Base-by-base conservation (phyloP, 2,113 vertebrate species). In the Lophura nycthemera region DNA sequence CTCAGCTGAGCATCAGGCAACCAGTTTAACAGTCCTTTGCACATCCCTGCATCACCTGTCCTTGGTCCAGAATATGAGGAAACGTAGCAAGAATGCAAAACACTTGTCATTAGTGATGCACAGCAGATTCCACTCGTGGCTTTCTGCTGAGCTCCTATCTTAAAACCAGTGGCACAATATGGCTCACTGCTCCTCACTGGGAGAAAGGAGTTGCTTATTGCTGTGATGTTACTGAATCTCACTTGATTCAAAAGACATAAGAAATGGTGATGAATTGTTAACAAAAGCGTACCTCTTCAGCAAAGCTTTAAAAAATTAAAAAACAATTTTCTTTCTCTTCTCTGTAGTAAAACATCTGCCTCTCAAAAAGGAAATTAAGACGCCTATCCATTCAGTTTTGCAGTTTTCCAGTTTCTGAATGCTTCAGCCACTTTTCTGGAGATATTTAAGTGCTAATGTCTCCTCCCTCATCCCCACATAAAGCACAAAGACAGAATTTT, bases 61-160 rank as follows among this genome's bases (percentile, higher is more conserved):
- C 10, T 57, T 34, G n/a, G 40, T 47, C 22, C 38, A 81, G 20
- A 1, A 6, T 6, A 45, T 30, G 16, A 67, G 66, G 34, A 81
- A 71, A 6, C 29, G 47, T 3, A 43, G 38, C 2, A 25, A 87
- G 45, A 17, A 59, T 10, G 27, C 16, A 67, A 22, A 40, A 4
- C 0, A 48, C 3, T 3, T 6, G 6, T 16, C n/a, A 5, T 8
- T 65, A 40, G 38, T 21, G n/a, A 48, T 22, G 59, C 3, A 15
- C 17, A 12, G 17, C 3, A 21, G 52, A 72, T 69, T 83, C 38
- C 60, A 52, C 3, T 36, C 16, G 11, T 22, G 25, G 16, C 32
- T 83, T 70, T 61, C 59, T 21, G 6, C 21, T 29, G 63, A 25
- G 64, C 79, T 76, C 22, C 40, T 77, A 15, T 11, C 60, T 60